Conservation (phyloP, 35 echinoderm and acorn worm genomes). For the Patiria miniata region DNA sequence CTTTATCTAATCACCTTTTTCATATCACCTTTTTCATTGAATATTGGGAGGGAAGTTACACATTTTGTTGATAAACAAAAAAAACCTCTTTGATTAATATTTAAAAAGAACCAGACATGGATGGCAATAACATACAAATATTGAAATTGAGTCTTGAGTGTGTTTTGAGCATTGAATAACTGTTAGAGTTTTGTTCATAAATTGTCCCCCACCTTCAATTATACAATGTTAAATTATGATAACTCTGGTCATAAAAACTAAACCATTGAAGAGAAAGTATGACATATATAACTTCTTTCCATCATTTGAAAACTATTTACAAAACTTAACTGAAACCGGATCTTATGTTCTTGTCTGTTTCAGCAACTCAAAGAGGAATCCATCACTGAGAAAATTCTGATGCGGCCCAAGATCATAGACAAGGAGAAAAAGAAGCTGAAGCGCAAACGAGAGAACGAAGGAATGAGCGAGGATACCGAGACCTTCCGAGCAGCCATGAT, state of each 20-base stretch:
- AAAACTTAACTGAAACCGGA: neutral
- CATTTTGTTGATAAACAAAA: too few species aligned
- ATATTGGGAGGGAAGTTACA: too few species aligned
- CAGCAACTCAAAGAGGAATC: conserved; percentile 84
- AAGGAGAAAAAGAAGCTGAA: conserved; percentile 85
- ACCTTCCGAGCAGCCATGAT: conserved; percentile 21
- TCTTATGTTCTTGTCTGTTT: conserved; percentile 21
- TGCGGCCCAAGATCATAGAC: conserved; percentile 47
- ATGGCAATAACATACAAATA: too few species aligned
- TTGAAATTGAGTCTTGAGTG: too few species aligned
- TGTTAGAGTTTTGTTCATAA: too few species aligned
- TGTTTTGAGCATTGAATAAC: too few species aligned
- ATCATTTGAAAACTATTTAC: neutral
- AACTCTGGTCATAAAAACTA: neutral
- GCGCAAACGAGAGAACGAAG: conserved; percentile 46
- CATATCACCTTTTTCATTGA: neutral
- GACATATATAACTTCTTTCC: neutral
- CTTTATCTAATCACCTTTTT: neutral
- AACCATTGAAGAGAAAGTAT: neutral
- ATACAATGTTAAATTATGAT: neutral
- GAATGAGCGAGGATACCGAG: conserved; percentile 25
- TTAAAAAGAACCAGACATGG: too few species aligned
- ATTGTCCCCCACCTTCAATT: too few species aligned
- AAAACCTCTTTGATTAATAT: too few species aligned
- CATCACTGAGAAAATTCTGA: conserved; percentile 61